phyloP scores from a whole-genome alignment of 2,113 vertebrate species.

The Cyphomyrus plagiostoma region DNA sequence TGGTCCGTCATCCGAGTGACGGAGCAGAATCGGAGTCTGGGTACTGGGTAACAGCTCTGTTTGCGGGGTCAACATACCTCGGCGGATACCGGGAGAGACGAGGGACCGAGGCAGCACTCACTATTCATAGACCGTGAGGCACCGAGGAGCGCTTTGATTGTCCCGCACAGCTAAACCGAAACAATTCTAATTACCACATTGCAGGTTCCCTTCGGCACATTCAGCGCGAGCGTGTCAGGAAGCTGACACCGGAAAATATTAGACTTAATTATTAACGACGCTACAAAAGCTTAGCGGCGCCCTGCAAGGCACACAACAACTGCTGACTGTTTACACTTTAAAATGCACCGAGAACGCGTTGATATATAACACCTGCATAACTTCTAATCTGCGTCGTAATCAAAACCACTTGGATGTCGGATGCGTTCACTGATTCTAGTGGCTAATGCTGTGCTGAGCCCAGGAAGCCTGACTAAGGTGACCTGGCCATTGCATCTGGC shows the following conservation, averaged over 20 bases:
- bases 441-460: background rate
- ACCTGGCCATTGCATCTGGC: slow-evolving; percentile 2
- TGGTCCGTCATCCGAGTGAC: background rate
- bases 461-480: background rate
- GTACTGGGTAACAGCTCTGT: background rate
- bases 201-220: background rate
- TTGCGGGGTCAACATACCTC: background rate
- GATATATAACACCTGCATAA: background rate
- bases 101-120: background rate
- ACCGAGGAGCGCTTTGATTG: background rate
- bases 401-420: background rate
- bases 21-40: background rate
- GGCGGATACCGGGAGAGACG: background rate
- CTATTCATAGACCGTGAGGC: background rate
- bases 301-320: background rate
- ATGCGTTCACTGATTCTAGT: background rate
- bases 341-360: background rate
- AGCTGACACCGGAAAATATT: slow-evolving; percentile 1
- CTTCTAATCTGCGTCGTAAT: background rate
- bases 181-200: background rate
- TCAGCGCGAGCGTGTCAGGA: background rate
- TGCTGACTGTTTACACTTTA: background rate
- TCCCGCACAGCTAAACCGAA: background rate
- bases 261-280: background rate
- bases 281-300: background rate